These are phyloP conservation scores for Bettongia penicillata DNA, from an alignment of 2,113 vertebrate genomes.

Conservation along the genomic window DNA sequence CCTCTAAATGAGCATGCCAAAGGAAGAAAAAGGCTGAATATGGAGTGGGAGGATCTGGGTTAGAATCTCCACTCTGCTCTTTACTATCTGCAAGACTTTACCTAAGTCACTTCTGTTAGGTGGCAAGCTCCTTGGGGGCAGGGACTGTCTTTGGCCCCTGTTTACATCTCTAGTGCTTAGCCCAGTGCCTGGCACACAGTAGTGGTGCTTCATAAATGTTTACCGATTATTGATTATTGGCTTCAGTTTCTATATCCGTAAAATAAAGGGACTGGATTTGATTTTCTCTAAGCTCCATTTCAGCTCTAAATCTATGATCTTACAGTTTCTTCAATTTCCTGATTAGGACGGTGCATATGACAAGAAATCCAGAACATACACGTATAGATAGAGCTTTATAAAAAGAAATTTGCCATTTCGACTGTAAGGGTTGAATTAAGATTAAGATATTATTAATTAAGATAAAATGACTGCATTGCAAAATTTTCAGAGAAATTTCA, in stretches of 20 bases:
- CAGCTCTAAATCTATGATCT: neutral
- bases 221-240: neutral
- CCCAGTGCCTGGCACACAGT: neutral
- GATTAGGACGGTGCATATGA: neutral
- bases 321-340: neutral
- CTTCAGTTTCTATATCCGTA: neutral
- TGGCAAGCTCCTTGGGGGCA: neutral
- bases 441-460: neutral
- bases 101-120: neutral
- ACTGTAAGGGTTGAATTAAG: neutral
- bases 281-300: neutral
- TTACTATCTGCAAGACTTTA: neutral
- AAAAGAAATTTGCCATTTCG: neutral
- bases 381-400: neutral
- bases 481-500: neutral
- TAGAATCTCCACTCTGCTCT: neutral
- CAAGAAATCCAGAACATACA: neutral
- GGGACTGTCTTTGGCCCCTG: neutral
- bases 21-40: neutral
- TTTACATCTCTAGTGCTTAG: neutral
- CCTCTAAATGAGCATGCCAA: neutral
- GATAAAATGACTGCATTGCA: neutral
- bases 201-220: neutral
- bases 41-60: neutral
- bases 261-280: neutral